phyloP scores from a whole-genome alignment of 2,888 invertebrate genomes.

The Hipparchia sbordonii region DNA sequence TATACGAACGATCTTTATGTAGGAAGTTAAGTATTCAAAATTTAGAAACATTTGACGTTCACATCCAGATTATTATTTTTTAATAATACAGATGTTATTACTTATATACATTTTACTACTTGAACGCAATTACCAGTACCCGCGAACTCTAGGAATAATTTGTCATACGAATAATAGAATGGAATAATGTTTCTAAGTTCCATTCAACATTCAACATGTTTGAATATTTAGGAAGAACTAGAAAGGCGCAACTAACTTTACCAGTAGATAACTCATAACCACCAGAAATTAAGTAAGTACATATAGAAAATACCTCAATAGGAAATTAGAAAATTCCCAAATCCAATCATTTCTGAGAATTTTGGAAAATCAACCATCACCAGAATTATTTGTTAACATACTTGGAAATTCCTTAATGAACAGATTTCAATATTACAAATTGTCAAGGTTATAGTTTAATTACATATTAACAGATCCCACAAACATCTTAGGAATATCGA shows the following conservation, averaged over 20 bases:
- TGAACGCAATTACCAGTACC: too few species aligned
- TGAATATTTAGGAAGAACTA: not conserved
- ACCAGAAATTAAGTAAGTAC: conserved; percentile 2
- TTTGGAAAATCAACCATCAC: not conserved
- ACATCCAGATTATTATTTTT: not conserved
- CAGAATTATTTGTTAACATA: not conserved
- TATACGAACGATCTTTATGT: conserved; percentile 1
- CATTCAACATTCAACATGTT: not conserved
- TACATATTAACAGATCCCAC: too few species aligned
- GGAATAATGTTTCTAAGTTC: not conserved
- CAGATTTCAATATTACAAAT: not conserved
- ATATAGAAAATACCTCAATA: conserved; percentile 3
- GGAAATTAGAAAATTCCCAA: conserved; percentile 5
- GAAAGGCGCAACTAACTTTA: not conserved
- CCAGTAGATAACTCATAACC: not conserved
- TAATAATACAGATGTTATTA: too few species aligned
- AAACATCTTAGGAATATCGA: too few species aligned
- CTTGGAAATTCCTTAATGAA: not conserved
- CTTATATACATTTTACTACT: too few species aligned
- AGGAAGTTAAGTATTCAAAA: not conserved
- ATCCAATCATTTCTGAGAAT: not conserved
- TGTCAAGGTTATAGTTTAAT: too few species aligned
- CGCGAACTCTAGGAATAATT: too few species aligned
- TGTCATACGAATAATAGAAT: not conserved
- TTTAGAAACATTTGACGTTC: too few species aligned